Base-by-base conservation (phyloP, 2,888 invertebrate species). In the Pinctada fucata region DNA sequence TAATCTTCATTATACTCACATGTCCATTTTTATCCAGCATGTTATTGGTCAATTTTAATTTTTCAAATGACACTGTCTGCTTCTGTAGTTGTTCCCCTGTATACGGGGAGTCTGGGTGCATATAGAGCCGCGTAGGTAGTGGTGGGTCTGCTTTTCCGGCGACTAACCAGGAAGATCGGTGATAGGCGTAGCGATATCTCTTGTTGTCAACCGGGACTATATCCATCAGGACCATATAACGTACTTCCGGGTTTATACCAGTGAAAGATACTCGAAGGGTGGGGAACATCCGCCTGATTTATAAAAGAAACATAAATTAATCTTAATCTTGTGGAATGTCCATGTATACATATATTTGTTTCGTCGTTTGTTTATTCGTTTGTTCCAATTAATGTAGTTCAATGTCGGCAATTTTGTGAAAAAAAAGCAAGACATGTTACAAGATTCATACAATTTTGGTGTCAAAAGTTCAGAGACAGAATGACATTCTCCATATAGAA, bases 81-180 rank as follows among this genome's bases (percentile, higher is more conserved):
- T 98, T 98, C 92, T 96, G 95, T 89, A 99, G 95, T 93, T 98
- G 98, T 92, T 98, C 98, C 70, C 97, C 97, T 88, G 96, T 96
- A 93, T 96, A 98, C 81, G 99, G 98, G 80, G 97, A 97, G 93
- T 99, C 99, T 64, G 99, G 99, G 94, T 99, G 99, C 78, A 97
- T 95, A 94, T 98, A 98, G 91, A 98, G 95, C 84, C 98, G 94
- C 84, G 97, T 96, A 82, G 97, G 97, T 96, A 90, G 86, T 5
- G 98, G 98, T 13, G 98, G 98, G 94, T 99, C 99, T 67, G 99
- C 99, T 93, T 99, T 99, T 85, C 99, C 99, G 49, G 99, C 99
- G 87, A 98, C 98, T 91, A 98, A 94, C 99, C 99, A 99, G 75
- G 97, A 97, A 85, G 97, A 98, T 90, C 98, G 96, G 94, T 99